Conservation (phyloP, 2,113 vertebrate species). For the Misgurnus mizolepis region DNA sequence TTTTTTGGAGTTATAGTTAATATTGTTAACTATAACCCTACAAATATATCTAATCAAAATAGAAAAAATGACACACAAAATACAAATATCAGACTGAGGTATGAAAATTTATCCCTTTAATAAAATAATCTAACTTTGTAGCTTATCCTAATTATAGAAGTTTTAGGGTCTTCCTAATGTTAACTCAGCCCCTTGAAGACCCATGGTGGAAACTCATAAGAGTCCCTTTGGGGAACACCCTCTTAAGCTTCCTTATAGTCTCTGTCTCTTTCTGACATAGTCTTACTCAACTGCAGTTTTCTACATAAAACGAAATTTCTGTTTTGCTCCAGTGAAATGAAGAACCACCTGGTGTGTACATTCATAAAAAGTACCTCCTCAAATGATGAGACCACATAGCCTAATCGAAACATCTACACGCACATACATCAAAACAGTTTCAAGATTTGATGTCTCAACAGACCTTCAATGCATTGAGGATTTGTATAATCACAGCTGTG, state of each 20-base stretch:
- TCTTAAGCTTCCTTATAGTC: not conserved
- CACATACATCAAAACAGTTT: no score
- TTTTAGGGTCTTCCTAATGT: not conserved
- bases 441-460: no score
- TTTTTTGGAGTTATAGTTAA: no score
- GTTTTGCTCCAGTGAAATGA: not conserved
- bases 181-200: not conserved
- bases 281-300: conserved; percentile 22
- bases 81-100: no score
- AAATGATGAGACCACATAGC: conserved; percentile 17
- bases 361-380: conserved; percentile 22
- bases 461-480: no score
- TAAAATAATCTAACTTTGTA: no score
- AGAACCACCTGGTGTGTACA: not conserved
- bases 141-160: not conserved
- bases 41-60: no score
- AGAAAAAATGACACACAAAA: no score
- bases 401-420: not conserved
- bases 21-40: no score
- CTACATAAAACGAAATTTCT: conserved; percentile 12
- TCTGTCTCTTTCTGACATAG: conserved; percentile 13
- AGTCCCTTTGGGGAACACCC: conserved; percentile 21
- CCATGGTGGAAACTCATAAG: not conserved
- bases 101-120: no score
- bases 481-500: no score